phyloP scores from a whole-genome alignment of 2,888 invertebrate genomes.

The Cataglyphis albicans region DNA sequence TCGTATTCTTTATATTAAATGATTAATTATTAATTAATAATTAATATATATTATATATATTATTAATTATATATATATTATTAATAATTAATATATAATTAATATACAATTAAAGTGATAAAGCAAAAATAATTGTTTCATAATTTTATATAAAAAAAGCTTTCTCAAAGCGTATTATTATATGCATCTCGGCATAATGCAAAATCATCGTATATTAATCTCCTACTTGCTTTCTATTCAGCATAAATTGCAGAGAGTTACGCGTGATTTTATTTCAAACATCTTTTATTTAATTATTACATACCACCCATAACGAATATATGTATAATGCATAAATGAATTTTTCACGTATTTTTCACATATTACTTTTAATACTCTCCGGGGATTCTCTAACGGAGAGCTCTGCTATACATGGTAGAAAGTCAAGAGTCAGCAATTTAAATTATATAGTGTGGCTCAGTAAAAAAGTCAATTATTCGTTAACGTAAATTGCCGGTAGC shows the following conservation, averaged over 20 bases:
- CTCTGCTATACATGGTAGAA: slow-evolving; percentile 18
- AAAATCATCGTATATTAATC: slow-evolving; percentile 69
- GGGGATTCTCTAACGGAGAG: slow-evolving; percentile 10
- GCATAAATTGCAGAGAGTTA: slow-evolving; percentile 24
- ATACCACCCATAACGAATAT: slow-evolving; percentile 30
- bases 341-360: slow-evolving; percentile 7
- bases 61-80: background rate
- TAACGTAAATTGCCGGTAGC: slow-evolving; percentile 25
- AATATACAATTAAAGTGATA: background rate
- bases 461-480: slow-evolving; percentile 43
- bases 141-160: slow-evolving; percentile 42
- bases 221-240: slow-evolving; percentile 47
- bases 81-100: background rate
- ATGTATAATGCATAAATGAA: slow-evolving; percentile 24
- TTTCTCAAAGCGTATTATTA: slow-evolving; percentile 58
- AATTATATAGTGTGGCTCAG: slow-evolving; percentile 26
- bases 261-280: slow-evolving; percentile 27
- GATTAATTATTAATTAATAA: background rate
- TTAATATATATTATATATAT: background rate
- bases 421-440: slow-evolving; percentile 54
- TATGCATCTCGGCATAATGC: slow-evolving; percentile 59
- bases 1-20: background rate
- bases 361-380: slow-evolving; percentile 24
- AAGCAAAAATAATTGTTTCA: slow-evolving; percentile 60
- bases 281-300: slow-evolving; percentile 52